These are phyloP conservation scores for Ormyrus nitidulus DNA, from an alignment of 2,888 invertebrate species.

Conservation along the genomic window DNA sequence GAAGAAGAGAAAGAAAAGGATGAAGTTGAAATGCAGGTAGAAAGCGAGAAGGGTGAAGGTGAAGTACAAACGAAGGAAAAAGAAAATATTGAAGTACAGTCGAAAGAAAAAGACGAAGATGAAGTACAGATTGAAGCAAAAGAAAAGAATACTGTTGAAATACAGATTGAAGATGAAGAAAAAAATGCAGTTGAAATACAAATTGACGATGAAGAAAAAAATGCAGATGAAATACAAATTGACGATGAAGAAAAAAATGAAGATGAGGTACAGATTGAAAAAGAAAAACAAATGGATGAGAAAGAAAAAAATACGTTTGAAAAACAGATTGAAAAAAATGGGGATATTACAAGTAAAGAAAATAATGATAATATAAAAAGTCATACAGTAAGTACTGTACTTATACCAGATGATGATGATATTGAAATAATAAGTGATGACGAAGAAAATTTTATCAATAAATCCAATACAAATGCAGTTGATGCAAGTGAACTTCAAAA, in stretches of 20 bases:
- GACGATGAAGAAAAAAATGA: neutral
- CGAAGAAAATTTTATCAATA: neutral
- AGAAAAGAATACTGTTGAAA: slow-evolving; percentile 4
- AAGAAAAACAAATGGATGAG: neutral
- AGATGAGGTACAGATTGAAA: slow-evolving; percentile 8
- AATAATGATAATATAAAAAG: neutral
- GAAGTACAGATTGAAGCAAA: slow-evolving; percentile 6
- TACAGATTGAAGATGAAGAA: slow-evolving; percentile 6
- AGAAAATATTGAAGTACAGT: neutral
- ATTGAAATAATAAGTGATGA: slow-evolving; percentile 38
- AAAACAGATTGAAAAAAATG: slow-evolving; percentile 1
- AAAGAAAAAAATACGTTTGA: neutral
- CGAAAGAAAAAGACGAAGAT: slow-evolving; percentile 13
- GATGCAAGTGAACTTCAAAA: neutral
- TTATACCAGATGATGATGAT: slow-evolving; percentile 4
- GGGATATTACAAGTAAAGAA: neutral
- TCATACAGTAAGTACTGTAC: neutral
- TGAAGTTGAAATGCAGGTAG: neutral
- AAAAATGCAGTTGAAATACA: slow-evolving; percentile 12
- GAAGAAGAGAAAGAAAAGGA: neutral
- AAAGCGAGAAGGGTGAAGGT: neutral
- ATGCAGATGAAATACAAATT: slow-evolving; percentile 14
- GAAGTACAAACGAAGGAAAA: neutral
- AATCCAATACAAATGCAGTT: too few species aligned
- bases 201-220: slow-evolving; percentile 11